Conservation (phyloP, 2,113 vertebrate genomes). For the Eupsittula cactorum region DNA sequence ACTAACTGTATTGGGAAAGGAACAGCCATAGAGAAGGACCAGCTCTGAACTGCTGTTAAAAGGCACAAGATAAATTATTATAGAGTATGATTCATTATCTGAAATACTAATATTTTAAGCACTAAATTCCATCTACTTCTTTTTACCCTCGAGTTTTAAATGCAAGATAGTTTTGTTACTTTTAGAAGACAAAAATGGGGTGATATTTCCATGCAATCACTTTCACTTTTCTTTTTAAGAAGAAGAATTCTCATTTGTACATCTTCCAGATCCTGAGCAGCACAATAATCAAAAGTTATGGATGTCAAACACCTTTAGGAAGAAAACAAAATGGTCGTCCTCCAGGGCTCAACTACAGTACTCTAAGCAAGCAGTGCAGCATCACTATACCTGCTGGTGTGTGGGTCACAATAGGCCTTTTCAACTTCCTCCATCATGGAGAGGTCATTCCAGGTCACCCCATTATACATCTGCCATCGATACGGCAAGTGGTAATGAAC, state of each 20-base stretch:
- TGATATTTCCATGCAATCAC: not conserved
- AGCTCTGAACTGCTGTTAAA: not conserved
- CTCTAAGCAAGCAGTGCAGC: not conserved
- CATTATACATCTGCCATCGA: constrained; percentile 83
- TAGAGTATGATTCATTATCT: not conserved
- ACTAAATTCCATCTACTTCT: not conserved
- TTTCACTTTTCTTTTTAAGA: not conserved
- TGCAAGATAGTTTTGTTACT: not conserved
- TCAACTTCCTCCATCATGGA: constrained; percentile 82
- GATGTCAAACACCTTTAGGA: not conserved
- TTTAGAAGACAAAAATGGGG: not conserved
- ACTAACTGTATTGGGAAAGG: not conserved
- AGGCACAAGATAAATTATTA: not conserved
- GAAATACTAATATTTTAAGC: not conserved
- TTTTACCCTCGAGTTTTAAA: not conserved
- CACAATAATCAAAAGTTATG: not conserved
- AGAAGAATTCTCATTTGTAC: not conserved
- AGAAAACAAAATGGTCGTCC: not conserved
- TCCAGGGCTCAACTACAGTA: not conserved
- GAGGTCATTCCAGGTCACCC: constrained; percentile 78
- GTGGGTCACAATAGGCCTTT: constrained; percentile 84
- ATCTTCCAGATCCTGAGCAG: not conserved
- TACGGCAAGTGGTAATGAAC: constrained; percentile 89
- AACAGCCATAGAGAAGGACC: not conserved
- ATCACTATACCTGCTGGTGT: constrained; percentile 45